Evolutionary conservation across 2,888 invertebrate species (phyloP), one percentile per base, ranked within the genome.

Genomic region (Sisyra terminalis): DNA sequence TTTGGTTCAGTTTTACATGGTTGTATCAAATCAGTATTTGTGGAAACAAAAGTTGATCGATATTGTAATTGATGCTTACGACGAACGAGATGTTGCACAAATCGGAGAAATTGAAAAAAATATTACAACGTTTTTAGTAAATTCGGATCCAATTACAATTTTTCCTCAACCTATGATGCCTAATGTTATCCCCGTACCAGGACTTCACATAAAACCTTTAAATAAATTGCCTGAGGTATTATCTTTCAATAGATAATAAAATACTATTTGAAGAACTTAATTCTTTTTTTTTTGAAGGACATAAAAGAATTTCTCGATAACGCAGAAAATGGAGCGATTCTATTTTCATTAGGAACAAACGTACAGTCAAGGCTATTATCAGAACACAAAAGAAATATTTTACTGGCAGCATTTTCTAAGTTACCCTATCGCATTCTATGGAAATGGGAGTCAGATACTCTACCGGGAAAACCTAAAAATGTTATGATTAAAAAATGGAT

Each of bases 401-500:
- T 67, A 2, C 49, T 61, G 10, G 49, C 55, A 17, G 57, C 58
- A 3, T 61, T 66, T 31, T 46, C 58, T 2, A 56, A 59, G 44
- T 44, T 65, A 31, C 60, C 63, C 3, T 61, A 63, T 42, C 58
- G 54, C 46, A 53, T 66, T 17, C 47, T 67, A 6, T 65, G 64
- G 63, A 66, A 65, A 51, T 65, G 58, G 55, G 65, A 65, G 47
- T 51, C 53, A 1, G 56, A 57, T 29, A 45, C 53, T 29, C 45
- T 63, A 24, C 55, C 57, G 9, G 54, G 55, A 29, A 52, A 58
- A 50, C 58, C 62, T 5, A 46, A 53, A 29, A 62, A 63, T 50
- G 56, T 69, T 1, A 54, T 59, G 44, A 54, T 60, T 10, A 50
- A 48, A 16, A 63, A 63, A 47, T 69, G 67, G 67, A 50, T 66